Evolutionary conservation across 30 jellyfish, hydroid and myxozoan genomes (phyloP).

Genomic region (Phacellophora camtschatica): DNA sequence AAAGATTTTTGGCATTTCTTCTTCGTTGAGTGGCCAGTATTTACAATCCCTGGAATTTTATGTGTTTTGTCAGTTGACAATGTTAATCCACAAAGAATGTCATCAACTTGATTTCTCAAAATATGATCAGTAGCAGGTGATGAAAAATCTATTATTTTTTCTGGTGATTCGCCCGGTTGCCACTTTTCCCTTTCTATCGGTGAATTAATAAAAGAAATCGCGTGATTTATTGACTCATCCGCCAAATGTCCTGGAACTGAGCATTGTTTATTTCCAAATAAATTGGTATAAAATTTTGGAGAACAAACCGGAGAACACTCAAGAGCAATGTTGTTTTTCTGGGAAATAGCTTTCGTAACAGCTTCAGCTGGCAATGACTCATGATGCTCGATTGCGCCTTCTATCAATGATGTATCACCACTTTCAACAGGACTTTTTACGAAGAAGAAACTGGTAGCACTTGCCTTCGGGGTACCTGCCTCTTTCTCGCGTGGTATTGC

Average conservation of each 20-base stretch:
- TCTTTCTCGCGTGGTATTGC: not conserved
- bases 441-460: not conserved
- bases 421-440: not conserved
- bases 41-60: not conserved
- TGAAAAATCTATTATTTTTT: not conserved
- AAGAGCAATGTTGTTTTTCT: too few species aligned
- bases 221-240: too few species aligned
- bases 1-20: not conserved
- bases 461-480: not conserved
- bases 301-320: too few species aligned
- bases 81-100: not conserved
- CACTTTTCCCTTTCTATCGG: not conserved
- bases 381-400: too few species aligned
- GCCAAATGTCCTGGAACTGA: too few species aligned
- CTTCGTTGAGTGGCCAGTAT: not conserved
- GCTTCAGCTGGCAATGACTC: too few species aligned
- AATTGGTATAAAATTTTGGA: too few species aligned
- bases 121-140: not conserved
- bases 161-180: not conserved
- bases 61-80: not conserved
- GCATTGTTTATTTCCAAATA: too few species aligned
- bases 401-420: too few species aligned
- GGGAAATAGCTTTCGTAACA: too few species aligned
- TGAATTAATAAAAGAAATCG: too few species aligned
- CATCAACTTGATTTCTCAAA: not conserved